Conservation (phyloP, 2,797 vertebrate species). For the Clamator glandarius region DNA sequence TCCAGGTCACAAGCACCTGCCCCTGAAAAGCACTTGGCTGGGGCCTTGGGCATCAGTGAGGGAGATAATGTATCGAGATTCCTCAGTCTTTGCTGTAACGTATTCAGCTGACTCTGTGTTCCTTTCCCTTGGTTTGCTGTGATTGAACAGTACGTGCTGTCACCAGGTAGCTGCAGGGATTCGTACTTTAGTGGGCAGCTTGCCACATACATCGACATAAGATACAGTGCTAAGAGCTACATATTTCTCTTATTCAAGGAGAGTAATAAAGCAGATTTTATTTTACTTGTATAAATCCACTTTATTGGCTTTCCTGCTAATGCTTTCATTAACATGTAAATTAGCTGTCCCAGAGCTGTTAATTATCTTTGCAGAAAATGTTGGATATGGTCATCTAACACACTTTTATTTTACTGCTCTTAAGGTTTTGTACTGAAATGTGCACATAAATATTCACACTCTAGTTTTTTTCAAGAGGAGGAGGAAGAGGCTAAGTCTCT, state of each 20-base stretch:
- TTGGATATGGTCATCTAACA: neutral
- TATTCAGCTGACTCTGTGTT: neutral
- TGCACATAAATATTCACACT: constrained; percentile 11
- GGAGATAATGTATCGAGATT: neutral
- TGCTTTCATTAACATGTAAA: constrained; percentile 69
- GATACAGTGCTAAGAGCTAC: constrained; percentile 28
- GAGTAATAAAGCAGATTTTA: constrained; percentile 61
- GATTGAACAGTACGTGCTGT: neutral
- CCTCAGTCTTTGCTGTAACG: neutral
- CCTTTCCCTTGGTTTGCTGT: constrained; percentile 18
- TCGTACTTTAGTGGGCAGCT: neutral
- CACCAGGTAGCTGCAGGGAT: neutral
- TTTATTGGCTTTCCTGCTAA: constrained; percentile 60
- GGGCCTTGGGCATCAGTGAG: neutral
- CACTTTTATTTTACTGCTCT: neutral
- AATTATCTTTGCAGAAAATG: constrained; percentile 52
- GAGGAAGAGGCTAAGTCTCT: neutral
- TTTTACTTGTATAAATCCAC: constrained; percentile 65
- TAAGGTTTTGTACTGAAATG: constrained; percentile 8
- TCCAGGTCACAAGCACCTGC: neutral
- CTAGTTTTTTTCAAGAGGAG: neutral
- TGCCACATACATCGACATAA: neutral
- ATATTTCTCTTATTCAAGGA: constrained; percentile 36
- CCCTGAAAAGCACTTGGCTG: neutral
- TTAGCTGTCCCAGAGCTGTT: constrained; percentile 65